These are phyloP conservation scores for Tragelaphus buxtoni DNA, from an alignment of 2,113 vertebrate genomes.

Conservation along the genomic window DNA sequence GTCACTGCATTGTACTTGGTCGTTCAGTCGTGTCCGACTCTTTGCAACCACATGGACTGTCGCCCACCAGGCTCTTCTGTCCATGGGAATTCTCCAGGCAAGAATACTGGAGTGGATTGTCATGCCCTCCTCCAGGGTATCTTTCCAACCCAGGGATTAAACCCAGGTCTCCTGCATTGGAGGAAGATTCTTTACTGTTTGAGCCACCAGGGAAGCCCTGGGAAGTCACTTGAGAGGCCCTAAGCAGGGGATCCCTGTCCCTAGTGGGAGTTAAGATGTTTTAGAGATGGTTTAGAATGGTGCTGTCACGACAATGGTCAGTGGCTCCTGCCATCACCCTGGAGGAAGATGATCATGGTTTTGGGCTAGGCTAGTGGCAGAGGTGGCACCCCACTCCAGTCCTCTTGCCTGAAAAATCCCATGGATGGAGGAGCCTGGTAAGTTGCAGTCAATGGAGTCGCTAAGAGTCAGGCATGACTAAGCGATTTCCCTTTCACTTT, in stretches of 20 bases:
- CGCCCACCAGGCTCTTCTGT: neutral
- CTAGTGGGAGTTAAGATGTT: neutral
- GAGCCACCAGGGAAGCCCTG: neutral
- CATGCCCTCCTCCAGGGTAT: neutral
- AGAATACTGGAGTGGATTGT: neutral
- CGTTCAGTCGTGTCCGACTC: fast-evolving
- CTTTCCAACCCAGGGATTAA: neutral
- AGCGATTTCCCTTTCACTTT: no score
- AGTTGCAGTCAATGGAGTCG: no score
- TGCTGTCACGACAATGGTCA: neutral
- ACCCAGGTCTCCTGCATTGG: neutral
- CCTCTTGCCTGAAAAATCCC: no score
- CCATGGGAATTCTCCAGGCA: neutral
- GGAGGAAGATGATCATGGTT: neutral
- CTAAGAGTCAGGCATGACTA: no score
- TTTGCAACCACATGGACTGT: fast-evolving
- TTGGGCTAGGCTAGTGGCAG: neutral
- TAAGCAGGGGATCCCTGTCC: neutral
- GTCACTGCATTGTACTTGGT: neutral
- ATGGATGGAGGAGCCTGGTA: no score
- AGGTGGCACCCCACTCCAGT: neutral
- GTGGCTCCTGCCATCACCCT: neutral
- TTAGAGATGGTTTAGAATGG: neutral
- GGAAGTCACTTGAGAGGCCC: neutral
- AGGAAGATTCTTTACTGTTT: neutral